A percentile compares a stretch with the other conserved stretches of the same genome.
These are phyloP conservation scores for Hypothenemus hampei DNA, from an alignment of 1,140 invertebrate species.

Conservation along the genomic window DNA sequence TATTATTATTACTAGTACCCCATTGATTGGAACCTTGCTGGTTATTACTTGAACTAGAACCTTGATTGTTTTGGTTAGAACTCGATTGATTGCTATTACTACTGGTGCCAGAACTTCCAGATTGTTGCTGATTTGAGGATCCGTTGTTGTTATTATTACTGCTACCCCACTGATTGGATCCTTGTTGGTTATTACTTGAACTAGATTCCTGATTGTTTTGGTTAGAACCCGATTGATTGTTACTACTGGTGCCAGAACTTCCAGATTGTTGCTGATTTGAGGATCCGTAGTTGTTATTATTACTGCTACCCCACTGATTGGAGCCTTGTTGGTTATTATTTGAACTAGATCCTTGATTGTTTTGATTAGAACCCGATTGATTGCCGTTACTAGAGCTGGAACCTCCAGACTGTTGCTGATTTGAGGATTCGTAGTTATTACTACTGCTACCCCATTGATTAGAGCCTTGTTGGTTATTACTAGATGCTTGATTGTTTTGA, in stretches of 20 bases:
- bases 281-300: too few species aligned
- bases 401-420: neutral
- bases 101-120: neutral
- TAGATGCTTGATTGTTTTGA: neutral
- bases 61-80: slow-evolving; percentile 11
- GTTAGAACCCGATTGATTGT: slow-evolving; percentile 15
- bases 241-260: neutral
- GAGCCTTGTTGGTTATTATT: neutral
- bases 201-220: slow-evolving; percentile 15
- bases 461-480: neutral
- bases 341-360: neutral
- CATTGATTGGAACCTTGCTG: slow-evolving; percentile 9
- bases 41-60: slow-evolving; percentile 13
- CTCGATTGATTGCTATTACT: neutral
- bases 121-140: slow-evolving; percentile 8
- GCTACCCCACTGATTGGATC: slow-evolving; percentile 1
- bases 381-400: neutral
- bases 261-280: too few species aligned
- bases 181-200: slow-evolving; percentile 3
- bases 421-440: neutral
- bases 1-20: slow-evolving; percentile 3
- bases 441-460: neutral
- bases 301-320: too few species aligned
- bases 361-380: slow-evolving; percentile 5
- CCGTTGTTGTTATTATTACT: slow-evolving; percentile 14